Evolutionary conservation across 1,140 invertebrate species (phyloP).

Genomic region (Microplitis demolitor): DNA sequence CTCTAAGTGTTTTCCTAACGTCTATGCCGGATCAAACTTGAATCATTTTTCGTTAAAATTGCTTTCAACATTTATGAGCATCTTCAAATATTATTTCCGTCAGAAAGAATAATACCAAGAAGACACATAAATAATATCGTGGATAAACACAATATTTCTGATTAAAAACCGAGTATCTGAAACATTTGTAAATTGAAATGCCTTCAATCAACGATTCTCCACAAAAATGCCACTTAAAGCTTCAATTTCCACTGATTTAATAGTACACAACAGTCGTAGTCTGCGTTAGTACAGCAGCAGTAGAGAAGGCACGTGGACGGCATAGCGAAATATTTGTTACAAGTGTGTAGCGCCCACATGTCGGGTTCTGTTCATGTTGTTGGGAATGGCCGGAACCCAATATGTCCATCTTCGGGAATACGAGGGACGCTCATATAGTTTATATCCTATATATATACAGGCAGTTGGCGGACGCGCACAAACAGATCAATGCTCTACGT

Average conservation of each 20-base stretch:
- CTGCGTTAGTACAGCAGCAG: neutral
- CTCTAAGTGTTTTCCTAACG: constrained; percentile 6
- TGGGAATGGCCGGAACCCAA: constrained; percentile 31
- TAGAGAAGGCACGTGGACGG: constrained; percentile 1
- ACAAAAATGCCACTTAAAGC: neutral
- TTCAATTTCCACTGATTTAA: neutral
- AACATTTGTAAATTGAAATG: neutral
- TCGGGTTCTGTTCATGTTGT: neutral
- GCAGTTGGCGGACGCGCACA: constrained; percentile 45
- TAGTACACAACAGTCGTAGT: neutral
- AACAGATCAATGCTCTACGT: constrained; percentile 63
- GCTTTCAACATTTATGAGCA: neutral
- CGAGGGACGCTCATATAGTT: constrained; percentile 7
- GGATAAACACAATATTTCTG: too few species aligned
- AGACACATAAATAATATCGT: neutral
- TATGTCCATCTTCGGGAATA: constrained; percentile 48
- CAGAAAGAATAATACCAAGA: neutral
- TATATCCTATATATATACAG: neutral
- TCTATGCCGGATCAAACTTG: neutral
- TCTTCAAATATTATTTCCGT: neutral
- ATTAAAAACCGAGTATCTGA: neutral
- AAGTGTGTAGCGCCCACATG: neutral
- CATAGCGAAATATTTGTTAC: constrained; percentile 14
- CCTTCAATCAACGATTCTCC: neutral
- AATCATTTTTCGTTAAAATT: neutral